Evolutionary conservation across 2,888 invertebrate species (phyloP), one percentile per base, ranked within the genome.

Genomic region (Hecatera dysodea): DNA sequence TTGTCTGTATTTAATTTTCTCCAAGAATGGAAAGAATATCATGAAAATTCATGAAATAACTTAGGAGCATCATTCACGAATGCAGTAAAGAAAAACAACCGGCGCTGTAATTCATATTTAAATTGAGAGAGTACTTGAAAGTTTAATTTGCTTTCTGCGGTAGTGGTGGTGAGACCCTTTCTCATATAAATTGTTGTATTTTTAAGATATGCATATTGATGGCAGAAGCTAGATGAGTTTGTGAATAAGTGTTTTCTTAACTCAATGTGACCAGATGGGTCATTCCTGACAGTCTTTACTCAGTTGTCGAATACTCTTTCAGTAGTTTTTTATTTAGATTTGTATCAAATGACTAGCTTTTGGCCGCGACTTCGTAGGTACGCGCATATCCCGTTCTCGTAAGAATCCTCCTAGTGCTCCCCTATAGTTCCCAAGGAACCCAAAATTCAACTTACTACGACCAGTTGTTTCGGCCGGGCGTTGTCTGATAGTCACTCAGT

Each of bases 11-110:
- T 67, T 61, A 46, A n/a, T 17, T 52, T 27, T 57, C 12, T 56
- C 24, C 1, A 29, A 57, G n/a, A 22, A 72, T 55, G n/a, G 8
- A 39, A 3, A 24, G 33, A 48, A 27, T 11, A 27, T 39, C 7
- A 61, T 74, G 22, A 67, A 74, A 52, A 59, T 74, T 75, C 53
- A 63, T 75, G 22, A 69, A 63, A 59, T 59, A 44, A 63, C 53
- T 75, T 17, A 22, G 5, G 8, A 75, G n/a, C n/a, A n/a, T n/a
- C 9, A 22, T 68, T 63, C 27, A 55, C 24, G 48, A 68, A 60
- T 52, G 24, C 29, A 44, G 42, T 53, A 27, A 63, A 53, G 24
- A 55, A 56, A 48, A 73, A 55, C 27, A 65, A 22, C 12, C 17
- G n/a, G 8, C 1, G 55, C 15, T 19, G 8, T 44, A 5, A 39